Conservation (phyloP, 2,113 vertebrate species). For the Paramisgurnus dabryanus region DNA sequence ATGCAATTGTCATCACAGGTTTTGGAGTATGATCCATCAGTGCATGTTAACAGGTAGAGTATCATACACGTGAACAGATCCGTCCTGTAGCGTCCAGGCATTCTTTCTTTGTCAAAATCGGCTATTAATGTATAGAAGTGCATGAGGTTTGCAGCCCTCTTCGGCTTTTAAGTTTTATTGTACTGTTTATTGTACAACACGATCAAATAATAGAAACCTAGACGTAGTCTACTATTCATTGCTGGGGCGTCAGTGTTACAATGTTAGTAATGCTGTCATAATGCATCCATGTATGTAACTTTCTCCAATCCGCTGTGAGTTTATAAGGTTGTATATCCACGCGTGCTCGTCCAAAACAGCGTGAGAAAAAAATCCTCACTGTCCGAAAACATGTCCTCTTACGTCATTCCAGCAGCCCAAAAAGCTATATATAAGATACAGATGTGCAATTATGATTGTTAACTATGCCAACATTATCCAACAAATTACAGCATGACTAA, state of each 20-base stretch:
- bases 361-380: background rate
- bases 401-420: background rate
- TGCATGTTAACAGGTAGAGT: constrained; percentile 77
- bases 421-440: constrained; percentile 3
- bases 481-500: constrained; percentile 1
- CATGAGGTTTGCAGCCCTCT: background rate
- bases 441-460: constrained; percentile 16
- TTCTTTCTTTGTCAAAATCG: constrained; percentile 15
- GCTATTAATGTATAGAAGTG: background rate
- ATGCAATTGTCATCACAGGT: constrained; percentile 82
- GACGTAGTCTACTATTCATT: background rate
- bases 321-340: background rate
- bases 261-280: background rate
- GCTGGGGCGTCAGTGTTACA: background rate
- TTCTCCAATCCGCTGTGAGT: background rate
- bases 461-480: background rate
- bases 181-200: background rate
- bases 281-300: background rate
- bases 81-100: constrained; percentile 19
- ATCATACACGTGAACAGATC: constrained; percentile 75
- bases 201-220: background rate
- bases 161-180: background rate
- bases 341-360: background rate
- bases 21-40: constrained; percentile 78
- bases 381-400: background rate